Percentiles rank a stretch among this genome's conserved stretches.
These are phyloP conservation scores for Centrocercus urophasianus DNA, from an alignment of 2,113 vertebrate species.

Conservation along the genomic window DNA sequence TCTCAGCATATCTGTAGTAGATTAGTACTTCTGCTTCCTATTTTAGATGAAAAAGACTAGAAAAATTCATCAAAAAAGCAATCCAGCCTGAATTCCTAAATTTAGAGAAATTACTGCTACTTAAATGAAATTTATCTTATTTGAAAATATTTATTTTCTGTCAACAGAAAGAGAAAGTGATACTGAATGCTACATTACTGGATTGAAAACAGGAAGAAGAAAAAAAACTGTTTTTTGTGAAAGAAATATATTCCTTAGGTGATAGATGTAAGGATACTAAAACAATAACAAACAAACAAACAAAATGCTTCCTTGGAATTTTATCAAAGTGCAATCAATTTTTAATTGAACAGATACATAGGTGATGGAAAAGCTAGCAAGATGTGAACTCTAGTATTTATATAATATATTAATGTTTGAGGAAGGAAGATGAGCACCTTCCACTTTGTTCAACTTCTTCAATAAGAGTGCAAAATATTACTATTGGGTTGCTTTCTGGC, in stretches of 20 bases:
- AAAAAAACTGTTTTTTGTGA: neutral
- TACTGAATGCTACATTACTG: neutral
- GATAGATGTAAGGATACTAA: neutral
- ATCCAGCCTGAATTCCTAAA: neutral
- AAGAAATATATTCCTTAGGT: accelerated
- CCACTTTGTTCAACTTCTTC: neutral
- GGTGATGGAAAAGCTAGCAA: neutral
- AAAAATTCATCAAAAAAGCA: neutral
- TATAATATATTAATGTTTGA: accelerated
- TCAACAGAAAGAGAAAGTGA: neutral
- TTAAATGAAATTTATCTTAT: neutral
- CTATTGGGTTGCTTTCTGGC: neutral
- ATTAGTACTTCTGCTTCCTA: neutral
- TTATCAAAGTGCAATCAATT: neutral
- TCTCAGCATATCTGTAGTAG: neutral
- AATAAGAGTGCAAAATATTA: neutral
- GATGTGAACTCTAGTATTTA: neutral
- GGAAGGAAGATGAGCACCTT: neutral
- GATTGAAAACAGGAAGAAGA: neutral
- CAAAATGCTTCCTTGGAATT: neutral
- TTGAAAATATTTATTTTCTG: neutral
- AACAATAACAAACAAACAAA: neutral
- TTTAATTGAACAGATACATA: neutral
- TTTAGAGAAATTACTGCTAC: neutral
- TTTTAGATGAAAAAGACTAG: neutral